Evolutionary conservation across 2,888 invertebrate genomes (phyloP).

Genomic region (Tuberolachnus salignus): DNA sequence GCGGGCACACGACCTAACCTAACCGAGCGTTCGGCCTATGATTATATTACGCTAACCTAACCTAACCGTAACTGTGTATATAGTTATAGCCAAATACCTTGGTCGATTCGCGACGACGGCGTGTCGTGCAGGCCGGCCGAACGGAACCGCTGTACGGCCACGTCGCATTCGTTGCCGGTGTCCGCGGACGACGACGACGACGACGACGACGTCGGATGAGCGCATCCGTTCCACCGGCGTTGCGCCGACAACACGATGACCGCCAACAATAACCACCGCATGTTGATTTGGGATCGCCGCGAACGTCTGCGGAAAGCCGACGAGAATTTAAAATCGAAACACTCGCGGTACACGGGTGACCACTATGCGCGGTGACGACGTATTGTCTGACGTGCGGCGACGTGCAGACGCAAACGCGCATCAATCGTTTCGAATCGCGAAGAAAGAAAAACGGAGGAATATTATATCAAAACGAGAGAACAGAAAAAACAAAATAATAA

Average conservation of each 20-base stretch:
- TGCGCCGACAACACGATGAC: constrained; percentile 10
- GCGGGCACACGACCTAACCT: no score
- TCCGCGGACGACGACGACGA: constrained; percentile 11
- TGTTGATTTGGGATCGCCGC: background rate
- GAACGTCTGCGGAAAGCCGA: background rate
- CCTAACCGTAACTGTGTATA: no score
- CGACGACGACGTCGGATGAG: constrained; percentile 39
- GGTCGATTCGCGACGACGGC: constrained; percentile 22
- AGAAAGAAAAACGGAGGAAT: no score
- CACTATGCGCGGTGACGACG: background rate
- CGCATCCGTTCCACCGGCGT: constrained; percentile 30
- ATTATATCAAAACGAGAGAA: no score
- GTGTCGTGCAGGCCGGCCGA: constrained; percentile 43
- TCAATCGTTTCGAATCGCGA: background rate
- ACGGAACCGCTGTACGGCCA: constrained; percentile 45
- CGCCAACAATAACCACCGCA: constrained; percentile 35
- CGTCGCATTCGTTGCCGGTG: constrained; percentile 3
- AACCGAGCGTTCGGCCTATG: no score
- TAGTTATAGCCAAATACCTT: no score
- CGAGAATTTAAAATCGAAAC: background rate
- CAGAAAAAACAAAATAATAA: no score
- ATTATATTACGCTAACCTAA: no score
- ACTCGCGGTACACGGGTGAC: background rate
- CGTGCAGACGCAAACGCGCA: no score
- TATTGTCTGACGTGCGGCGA: background rate